Conservation (phyloP, 2,113 vertebrate species). For the Lophura nycthemera region DNA sequence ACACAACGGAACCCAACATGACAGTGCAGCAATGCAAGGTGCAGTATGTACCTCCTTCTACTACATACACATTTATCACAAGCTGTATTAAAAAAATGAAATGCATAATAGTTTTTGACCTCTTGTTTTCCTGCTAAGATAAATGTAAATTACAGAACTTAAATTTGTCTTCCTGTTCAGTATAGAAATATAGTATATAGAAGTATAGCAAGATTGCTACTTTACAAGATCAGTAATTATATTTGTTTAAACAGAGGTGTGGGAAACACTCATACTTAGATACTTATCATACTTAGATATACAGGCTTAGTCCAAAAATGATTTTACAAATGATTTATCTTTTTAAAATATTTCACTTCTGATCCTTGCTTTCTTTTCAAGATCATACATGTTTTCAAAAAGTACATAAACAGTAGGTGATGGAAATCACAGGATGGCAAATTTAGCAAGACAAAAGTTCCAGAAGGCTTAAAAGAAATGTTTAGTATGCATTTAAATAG, state of each 20-base stretch:
- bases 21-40: slow-evolving; percentile 88
- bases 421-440: not conserved
- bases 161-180: not conserved
- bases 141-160: not conserved
- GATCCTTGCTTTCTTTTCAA: not conserved
- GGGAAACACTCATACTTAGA: not conserved
- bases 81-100: not conserved
- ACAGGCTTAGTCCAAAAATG: not conserved
- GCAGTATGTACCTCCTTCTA: slow-evolving; percentile 40
- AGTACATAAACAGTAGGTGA: not conserved
- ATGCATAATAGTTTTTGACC: not conserved
- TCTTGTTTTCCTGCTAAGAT: not conserved
- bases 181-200: not conserved
- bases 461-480: not conserved
- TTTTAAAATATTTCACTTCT: not conserved
- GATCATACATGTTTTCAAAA: not conserved
- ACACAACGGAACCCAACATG: slow-evolving; percentile 84
- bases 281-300: not conserved
- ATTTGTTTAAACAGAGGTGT: not conserved
- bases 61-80: not conserved
- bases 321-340: not conserved
- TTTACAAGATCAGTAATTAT: not conserved
- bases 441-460: not conserved
- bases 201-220: not conserved
- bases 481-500: not conserved